Conservation (phyloP, 1,140 invertebrate genomes). For the Holotrichia oblita region DNA sequence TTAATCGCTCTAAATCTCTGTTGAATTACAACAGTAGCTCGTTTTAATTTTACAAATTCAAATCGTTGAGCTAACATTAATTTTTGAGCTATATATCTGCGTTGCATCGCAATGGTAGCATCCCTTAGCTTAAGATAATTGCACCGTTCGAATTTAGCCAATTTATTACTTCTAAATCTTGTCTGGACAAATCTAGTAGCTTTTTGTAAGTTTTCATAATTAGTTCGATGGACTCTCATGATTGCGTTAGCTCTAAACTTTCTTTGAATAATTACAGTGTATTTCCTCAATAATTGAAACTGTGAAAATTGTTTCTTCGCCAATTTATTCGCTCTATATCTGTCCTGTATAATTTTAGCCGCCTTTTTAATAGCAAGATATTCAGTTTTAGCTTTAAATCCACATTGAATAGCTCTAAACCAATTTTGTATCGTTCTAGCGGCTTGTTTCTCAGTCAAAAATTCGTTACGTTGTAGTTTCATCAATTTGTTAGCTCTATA, state of each 20-base stretch:
- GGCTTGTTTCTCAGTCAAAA: conserved; percentile 48
- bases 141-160: conserved; percentile 39
- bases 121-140: conserved; percentile 53
- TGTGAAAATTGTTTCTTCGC: conserved; percentile 39
- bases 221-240: conserved; percentile 51
- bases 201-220: conserved; percentile 57
- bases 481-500: conserved; percentile 60
- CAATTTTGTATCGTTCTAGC: conserved; percentile 50
- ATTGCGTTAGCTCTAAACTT: conserved; percentile 51
- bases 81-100: conserved; percentile 49
- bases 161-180: conserved; percentile 50
- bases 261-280: conserved; percentile 51
- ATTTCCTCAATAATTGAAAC: conserved; percentile 47
- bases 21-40: conserved; percentile 50
- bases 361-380: conserved; percentile 41
- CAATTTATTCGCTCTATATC: conserved; percentile 45
- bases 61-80: conserved; percentile 49
- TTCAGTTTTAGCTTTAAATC: neutral
- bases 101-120: conserved; percentile 56
- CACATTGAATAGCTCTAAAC: conserved; percentile 38
- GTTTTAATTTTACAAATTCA: conserved; percentile 54
- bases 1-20: conserved; percentile 28
- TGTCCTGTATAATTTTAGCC: conserved; percentile 47
- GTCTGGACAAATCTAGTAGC: conserved; percentile 56
- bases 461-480: conserved; percentile 47